Percentiles rank a stretch among this genome's conserved stretches.
Evolutionary conservation across 2,797 vertebrate genomes (phyloP).

Genomic region (Poecilia gillii): DNA sequence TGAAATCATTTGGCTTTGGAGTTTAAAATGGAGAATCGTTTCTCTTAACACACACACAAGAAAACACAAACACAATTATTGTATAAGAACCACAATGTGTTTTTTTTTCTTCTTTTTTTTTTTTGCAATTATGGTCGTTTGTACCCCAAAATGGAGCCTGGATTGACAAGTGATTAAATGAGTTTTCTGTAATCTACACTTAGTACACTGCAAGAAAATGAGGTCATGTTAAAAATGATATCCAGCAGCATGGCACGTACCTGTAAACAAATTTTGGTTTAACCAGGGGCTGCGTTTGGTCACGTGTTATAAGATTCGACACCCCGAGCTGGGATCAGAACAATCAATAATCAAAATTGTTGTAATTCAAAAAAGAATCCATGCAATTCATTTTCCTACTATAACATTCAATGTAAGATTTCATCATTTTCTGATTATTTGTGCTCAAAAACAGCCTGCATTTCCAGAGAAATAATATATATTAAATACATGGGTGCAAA

Average conservation of each 20-base stretch:
- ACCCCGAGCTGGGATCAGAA: background rate
- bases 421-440: background rate
- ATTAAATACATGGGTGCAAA: background rate
- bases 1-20: conserved; percentile 47
- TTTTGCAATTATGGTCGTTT: background rate
- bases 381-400: background rate
- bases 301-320: background rate
- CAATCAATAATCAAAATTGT: background rate
- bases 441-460: background rate
- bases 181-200: background rate
- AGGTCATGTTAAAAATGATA: background rate
- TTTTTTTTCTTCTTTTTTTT: background rate
- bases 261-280: background rate
- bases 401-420: background rate
- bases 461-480: background rate
- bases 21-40: conserved; percentile 39
- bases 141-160: background rate
- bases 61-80: conserved; percentile 54
- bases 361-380: background rate
- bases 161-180: background rate
- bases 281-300: background rate
- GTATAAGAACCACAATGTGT: background rate
- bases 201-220: background rate
- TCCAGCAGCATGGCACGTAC: background rate
- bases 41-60: conserved; percentile 63